Evolutionary conservation across 2,113 vertebrate species (phyloP).

Genomic region (Tretioscincus oriximinensis): DNA sequence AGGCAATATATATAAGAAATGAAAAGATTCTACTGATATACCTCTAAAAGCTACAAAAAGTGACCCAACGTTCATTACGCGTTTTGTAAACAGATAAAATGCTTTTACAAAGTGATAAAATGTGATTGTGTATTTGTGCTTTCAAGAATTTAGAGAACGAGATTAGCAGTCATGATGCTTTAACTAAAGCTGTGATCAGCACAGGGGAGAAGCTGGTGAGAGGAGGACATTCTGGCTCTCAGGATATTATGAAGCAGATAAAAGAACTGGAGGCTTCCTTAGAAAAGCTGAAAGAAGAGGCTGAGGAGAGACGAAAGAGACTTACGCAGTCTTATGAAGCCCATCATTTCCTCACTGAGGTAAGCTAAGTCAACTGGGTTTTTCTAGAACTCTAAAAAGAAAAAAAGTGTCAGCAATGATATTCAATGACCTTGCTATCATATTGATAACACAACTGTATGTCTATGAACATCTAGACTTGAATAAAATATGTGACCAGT

Average conservation of each 20-base stretch:
- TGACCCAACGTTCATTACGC: too few species aligned
- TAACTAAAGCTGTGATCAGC: slow-evolving; percentile 78
- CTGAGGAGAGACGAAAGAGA: slow-evolving; percentile 61
- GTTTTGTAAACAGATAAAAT: slow-evolving; percentile 3
- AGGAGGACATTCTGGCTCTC: slow-evolving; percentile 77
- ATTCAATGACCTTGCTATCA: too few species aligned
- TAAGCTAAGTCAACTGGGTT: slow-evolving; percentile 42
- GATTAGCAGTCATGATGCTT: slow-evolving; percentile 73
- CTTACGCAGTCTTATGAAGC: slow-evolving; percentile 80
- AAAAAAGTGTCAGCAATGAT: too few species aligned
- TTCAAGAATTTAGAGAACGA: slow-evolving; percentile 82
- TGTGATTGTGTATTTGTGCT: background rate
- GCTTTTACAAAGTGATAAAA: background rate
- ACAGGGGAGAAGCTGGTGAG: slow-evolving; percentile 79
- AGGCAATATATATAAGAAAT: too few species aligned
- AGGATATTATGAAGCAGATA: slow-evolving; percentile 72
- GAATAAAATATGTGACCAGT: too few species aligned
- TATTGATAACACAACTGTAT: too few species aligned
- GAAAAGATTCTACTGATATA: too few species aligned
- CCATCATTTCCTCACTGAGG: slow-evolving; percentile 81
- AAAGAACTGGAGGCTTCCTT: slow-evolving; percentile 75
- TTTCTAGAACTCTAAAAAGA: too few species aligned
- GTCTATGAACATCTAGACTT: too few species aligned
- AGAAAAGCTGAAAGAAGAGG: slow-evolving; percentile 71
- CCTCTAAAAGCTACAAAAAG: too few species aligned